phyloP scores from a whole-genome alignment of 1,140 invertebrate genomes.

The Camponotus vicinus region DNA sequence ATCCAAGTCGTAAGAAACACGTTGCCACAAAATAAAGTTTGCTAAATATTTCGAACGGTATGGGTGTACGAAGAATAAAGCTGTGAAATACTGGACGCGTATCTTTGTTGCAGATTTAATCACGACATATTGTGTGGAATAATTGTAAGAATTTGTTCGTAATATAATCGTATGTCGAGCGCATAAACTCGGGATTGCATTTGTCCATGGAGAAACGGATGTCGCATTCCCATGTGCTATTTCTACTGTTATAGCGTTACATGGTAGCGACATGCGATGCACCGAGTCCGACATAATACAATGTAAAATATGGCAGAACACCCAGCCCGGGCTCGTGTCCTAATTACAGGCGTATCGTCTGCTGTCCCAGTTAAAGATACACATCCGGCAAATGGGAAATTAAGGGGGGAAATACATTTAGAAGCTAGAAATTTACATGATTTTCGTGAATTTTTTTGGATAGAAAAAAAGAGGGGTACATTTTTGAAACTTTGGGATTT shows the following conservation, averaged over 20 bases:
- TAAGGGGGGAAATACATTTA: too few relatives aligned
- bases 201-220: slow-evolving; percentile 42
- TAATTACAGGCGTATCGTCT: slow-evolving; percentile 71
- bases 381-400: slow-evolving; percentile 71
- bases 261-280: slow-evolving; percentile 35
- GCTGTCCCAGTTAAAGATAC: slow-evolving; percentile 60
- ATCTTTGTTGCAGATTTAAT: slow-evolving; percentile 48
- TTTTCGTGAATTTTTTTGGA: too few relatives aligned
- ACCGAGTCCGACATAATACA: slow-evolving; percentile 65
- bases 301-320: slow-evolving; percentile 73
- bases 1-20: not conserved
- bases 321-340: slow-evolving; percentile 59
- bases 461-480: too few relatives aligned
- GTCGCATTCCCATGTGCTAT: slow-evolving; percentile 3
- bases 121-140: slow-evolving; percentile 36
- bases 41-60: not conserved
- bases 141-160: slow-evolving; percentile 43
- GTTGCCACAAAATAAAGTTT: slow-evolving; percentile 6
- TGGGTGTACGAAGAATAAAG: not conserved
- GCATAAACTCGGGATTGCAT: slow-evolving; percentile 48
- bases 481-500: too few relatives aligned
- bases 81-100: slow-evolving; percentile 1
- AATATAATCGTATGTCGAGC: not conserved
- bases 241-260: slow-evolving; percentile 37
- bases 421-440: too few relatives aligned